Evolutionary conservation across 1,140 invertebrate genomes (phyloP), one percentile per base, ranked within the genome.

Genomic region (Sycophila sp.): DNA sequence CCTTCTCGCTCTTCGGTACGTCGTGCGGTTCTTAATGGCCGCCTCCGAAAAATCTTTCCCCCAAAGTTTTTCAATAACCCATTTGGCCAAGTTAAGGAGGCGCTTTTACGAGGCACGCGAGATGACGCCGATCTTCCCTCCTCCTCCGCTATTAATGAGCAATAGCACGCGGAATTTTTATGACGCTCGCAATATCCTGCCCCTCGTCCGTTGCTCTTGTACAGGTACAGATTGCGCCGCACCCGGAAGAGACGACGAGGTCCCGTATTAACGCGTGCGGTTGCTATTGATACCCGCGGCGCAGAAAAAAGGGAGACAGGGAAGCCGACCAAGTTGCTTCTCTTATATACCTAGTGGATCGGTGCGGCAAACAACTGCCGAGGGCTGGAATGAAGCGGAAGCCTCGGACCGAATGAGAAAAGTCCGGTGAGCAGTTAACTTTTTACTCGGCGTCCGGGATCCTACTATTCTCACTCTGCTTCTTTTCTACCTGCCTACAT

Each of bases 11-110:
- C 6, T 15, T 40, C n/a, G n/a, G 6, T 7, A 11, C 6, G 36
- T 11, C 11, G n/a, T 40, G n/a, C 36, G 36, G 0, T 38, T 10
- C 3, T 40, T 2, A 15, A 40, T 2, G 1, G 38, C 7, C 15
- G 26, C 24, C 22, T n/a, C 22, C 49, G 11, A 53, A 56, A 56
- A 56, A 56, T 34, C 5, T 19, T n/a, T n/a, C 1, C 6, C 22
- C n/a, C 28, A 51, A 63, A 63, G 60, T 63, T 63, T 63, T 63
- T 63, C 60, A 63, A 63, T 63, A 63, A 63, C 36, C 60, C 45
- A 49, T 4, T 17, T 10, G 2, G 22, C 24, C 24, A 53, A n/a
- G n/a, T n/a, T n/a, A n/a, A n/a, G n/a, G n/a, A n/a, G n/a, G n/a
- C 51, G 3, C 13, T 58, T 58, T 58, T 36, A 58, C 55, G 36